These are phyloP conservation scores for Chiloscyllium plagiosum DNA, from an alignment of 2,113 vertebrate species.

Conservation along the genomic window DNA sequence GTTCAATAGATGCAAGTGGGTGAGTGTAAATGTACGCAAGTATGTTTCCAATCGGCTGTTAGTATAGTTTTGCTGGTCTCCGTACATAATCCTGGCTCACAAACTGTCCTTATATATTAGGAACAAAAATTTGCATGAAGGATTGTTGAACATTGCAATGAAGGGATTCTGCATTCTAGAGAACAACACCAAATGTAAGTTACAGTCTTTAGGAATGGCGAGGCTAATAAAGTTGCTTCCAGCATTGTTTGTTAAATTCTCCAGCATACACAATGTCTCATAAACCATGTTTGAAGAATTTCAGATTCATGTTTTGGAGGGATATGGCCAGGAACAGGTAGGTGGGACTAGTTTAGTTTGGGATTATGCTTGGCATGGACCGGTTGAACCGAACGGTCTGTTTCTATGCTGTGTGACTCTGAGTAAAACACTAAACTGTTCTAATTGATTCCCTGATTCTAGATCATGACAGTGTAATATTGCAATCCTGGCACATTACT, in stretches of 20 bases:
- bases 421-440: not conserved
- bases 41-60: not conserved
- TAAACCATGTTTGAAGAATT: not conserved
- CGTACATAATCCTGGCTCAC: not conserved
- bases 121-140: not conserved
- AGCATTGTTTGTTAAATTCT: not conserved
- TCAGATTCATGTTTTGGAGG: not conserved
- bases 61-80: not conserved
- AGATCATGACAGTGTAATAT: slow-evolving; percentile 15
- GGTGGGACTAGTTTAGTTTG: no score
- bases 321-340: no score
- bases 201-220: not conserved
- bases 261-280: not conserved
- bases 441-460: not conserved
- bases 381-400: no score
- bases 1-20: not conserved
- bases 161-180: not conserved
- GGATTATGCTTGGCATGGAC: no score
- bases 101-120: not conserved
- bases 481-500: not conserved
- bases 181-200: not conserved
- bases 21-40: not conserved
- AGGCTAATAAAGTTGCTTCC: not conserved
- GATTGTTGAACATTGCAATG: not conserved
- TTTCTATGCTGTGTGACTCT: no score